Conservation (phyloP, 2,888 invertebrate genomes). For the Tachystola acroxantha region DNA sequence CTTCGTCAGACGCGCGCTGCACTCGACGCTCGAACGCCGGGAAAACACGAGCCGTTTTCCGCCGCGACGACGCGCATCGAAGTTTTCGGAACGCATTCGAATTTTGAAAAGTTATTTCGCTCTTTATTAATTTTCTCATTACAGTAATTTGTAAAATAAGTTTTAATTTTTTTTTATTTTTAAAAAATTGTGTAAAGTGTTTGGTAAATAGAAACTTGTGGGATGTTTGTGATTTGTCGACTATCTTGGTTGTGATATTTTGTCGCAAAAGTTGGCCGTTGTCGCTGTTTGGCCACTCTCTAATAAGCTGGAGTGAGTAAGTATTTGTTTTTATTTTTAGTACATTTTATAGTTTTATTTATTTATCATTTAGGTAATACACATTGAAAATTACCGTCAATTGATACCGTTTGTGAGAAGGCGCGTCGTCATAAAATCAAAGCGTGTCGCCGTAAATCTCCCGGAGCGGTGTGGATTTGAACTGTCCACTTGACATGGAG, state of each 20-base stretch:
- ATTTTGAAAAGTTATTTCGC: conserved; percentile 32
- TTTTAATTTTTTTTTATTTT: conserved; percentile 13
- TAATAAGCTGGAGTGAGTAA: conserved; percentile 52
- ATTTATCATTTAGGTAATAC: background rate
- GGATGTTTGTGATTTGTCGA: conserved; percentile 64
- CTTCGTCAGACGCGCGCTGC: conserved; percentile 66
- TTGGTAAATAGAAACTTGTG: conserved; percentile 49
- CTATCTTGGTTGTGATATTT: conserved; percentile 43
- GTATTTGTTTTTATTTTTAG: conserved; percentile 1
- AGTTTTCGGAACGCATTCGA: conserved; percentile 55
- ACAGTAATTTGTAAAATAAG: conserved; percentile 14
- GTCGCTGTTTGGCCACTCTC: conserved; percentile 37
- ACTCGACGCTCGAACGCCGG: conserved; percentile 75
- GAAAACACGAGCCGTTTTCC: conserved; percentile 74
- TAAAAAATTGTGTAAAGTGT: conserved; percentile 32
- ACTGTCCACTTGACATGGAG: conserved; percentile 65
- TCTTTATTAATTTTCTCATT: conserved; percentile 2
- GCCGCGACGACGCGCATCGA: conserved; percentile 53
- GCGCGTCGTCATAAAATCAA: conserved; percentile 53
- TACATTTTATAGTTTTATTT: conserved; percentile 12
- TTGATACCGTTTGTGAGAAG: conserved; percentile 42
- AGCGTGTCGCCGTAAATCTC: conserved; percentile 70
- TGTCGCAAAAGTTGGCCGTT: conserved; percentile 27
- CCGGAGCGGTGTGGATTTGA: conserved; percentile 50
- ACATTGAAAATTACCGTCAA: conserved; percentile 40